Evolutionary conservation across 2,888 invertebrate genomes (phyloP).

Genomic region (Strigamia maritima): DNA sequence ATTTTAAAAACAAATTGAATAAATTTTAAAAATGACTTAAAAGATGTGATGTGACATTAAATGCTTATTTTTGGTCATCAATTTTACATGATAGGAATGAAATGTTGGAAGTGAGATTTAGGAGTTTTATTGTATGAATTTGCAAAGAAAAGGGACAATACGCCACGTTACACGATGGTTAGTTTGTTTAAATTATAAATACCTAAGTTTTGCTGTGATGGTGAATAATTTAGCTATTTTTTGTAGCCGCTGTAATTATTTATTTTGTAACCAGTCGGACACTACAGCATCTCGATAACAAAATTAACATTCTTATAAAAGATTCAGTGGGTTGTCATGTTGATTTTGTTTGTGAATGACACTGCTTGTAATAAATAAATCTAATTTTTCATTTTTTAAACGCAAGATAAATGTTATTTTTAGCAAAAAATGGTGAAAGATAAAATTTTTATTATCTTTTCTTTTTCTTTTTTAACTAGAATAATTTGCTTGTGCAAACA

Average conservation of each 20-base stretch:
- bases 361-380: neutral
- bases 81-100: neutral
- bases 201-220: neutral
- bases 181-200: neutral
- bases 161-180: neutral
- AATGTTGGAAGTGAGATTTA: neutral
- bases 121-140: neutral
- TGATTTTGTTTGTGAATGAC: slow-evolving; percentile 4
- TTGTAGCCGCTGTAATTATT: neutral
- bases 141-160: neutral
- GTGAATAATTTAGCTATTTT: neutral
- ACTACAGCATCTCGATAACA: neutral
- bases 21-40: neutral
- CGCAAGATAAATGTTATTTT: neutral
- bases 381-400: neutral
- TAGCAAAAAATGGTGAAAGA: neutral
- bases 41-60: neutral
- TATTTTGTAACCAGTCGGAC: neutral
- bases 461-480: neutral
- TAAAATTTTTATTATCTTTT: neutral
- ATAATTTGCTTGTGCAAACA: neutral
- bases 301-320: neutral
- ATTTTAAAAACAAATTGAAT: neutral
- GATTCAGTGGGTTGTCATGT: neutral
- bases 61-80: neutral